A percentile compares a stretch with the other conserved stretches of the same genome.
Conservation (phyloP, 2,113 vertebrate species). For the Cynocephalus volans region DNA sequence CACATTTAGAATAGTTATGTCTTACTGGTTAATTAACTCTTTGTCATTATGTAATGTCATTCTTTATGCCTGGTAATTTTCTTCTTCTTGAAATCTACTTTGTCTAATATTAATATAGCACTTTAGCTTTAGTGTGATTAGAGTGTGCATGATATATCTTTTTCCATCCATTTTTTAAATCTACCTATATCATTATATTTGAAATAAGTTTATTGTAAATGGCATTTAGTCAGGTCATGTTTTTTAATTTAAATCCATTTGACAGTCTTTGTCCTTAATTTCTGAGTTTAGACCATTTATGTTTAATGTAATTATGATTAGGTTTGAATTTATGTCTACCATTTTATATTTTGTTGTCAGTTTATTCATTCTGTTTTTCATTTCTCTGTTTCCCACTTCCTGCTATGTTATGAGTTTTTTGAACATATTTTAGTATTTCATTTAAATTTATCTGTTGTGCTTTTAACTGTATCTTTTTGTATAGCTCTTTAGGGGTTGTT, state of each 20-base stretch:
- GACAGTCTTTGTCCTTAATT: background rate
- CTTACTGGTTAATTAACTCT: background rate
- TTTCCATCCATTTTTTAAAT: background rate
- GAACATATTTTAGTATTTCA: background rate
- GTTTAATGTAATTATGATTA: conserved; percentile 2
- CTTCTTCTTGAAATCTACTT: background rate
- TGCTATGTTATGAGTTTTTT: conserved; percentile 30
- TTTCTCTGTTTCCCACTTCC: conserved; percentile 3
- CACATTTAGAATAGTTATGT: background rate
- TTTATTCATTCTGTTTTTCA: background rate
- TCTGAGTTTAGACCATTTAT: background rate
- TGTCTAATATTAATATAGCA: background rate
- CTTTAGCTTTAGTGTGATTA: background rate
- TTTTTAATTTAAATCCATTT: background rate
- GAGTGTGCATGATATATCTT: background rate
- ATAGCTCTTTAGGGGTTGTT: background rate
- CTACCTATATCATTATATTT: background rate
- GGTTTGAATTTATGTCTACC: conserved; percentile 10
- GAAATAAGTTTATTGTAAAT: background rate
- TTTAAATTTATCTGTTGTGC: background rate
- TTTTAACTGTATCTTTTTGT: background rate
- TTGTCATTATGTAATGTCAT: background rate
- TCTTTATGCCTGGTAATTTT: background rate
- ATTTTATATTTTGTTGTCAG: conserved; percentile 19
- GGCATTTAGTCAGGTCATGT: background rate